A percentile compares a stretch with the other conserved stretches of the same genome.
These are phyloP conservation scores for Drosophila littoralis DNA, from an alignment of 1,140 invertebrate species.

Conservation along the genomic window DNA sequence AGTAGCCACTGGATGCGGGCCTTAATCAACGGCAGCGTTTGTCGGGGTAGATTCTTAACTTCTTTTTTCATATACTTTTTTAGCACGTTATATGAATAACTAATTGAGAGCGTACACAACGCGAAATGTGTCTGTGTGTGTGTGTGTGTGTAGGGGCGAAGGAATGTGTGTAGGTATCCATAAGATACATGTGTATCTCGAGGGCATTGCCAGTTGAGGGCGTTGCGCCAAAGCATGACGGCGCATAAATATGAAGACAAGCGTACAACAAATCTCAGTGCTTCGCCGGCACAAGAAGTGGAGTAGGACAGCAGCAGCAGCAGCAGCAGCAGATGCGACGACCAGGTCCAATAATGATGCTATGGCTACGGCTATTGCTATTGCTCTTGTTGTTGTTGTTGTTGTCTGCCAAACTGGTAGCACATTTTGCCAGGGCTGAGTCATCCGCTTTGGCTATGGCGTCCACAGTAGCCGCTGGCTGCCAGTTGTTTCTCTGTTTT, in stretches of 20 bases:
- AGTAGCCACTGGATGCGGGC: slow-evolving; percentile 75
- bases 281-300: slow-evolving; percentile 39
- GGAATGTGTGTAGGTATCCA: slow-evolving; percentile 57
- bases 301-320: slow-evolving; percentile 43
- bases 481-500: slow-evolving; percentile 51
- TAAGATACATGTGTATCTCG: slow-evolving; percentile 58
- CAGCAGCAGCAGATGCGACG: slow-evolving; percentile 30
- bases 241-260: slow-evolving; percentile 56
- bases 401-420: slow-evolving; percentile 66
- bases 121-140: not conserved
- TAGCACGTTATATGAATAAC: slow-evolving; percentile 78
- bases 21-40: slow-evolving; percentile 53
- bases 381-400: slow-evolving; percentile 4
- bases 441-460: slow-evolving; percentile 44
- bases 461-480: slow-evolving; percentile 51
- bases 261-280: slow-evolving; percentile 44
- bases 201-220: slow-evolving; percentile 69
- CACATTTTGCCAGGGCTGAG: slow-evolving; percentile 73
- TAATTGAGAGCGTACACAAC: slow-evolving; percentile 70
- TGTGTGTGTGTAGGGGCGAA: slow-evolving; percentile 9
- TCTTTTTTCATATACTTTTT: slow-evolving; percentile 45
- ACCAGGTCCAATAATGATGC: slow-evolving; percentile 35
- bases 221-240: slow-evolving; percentile 67
- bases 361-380: slow-evolving; percentile 3
- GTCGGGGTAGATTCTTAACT: slow-evolving; percentile 24